Evolutionary conservation across 2,113 vertebrate genomes (phyloP), one percentile per base, ranked within the genome.

Genomic region (Oncorhynchus masou): DNA sequence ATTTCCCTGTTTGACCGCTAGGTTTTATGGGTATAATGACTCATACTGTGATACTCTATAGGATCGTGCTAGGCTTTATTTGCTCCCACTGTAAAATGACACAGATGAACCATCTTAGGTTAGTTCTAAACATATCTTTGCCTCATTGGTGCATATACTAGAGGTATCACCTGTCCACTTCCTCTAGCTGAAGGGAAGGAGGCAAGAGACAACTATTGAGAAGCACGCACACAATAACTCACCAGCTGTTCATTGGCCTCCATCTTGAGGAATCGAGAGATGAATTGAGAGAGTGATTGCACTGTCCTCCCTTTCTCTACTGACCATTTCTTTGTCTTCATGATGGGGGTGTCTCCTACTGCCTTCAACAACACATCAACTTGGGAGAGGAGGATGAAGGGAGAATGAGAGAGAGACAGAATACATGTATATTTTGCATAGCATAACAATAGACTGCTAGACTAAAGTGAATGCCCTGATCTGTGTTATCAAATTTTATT

Each of bases 311-410:
- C 95, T 60, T 92, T 89, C 75, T 99, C 98, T 78, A 99, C 94
- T 0, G 97, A 88, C 98, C 98, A 99, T 76, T 99, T 99, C 92
- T 97, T 99, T 60, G 95, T 97, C 91, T 96, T 99, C 98, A 99
- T 99, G 79, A 99, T 99, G 3, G 98, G 97, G 3, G 98, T 95
- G 80, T 99, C 97, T 25, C 96, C 98, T 68, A 98, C 98, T 1
- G 98, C 96, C 87, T 98, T 99, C 67, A 99, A 88, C 65, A 99
- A 87, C 65, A 99, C 86, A 64, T 99, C 98, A 86, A 99, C 97
- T 99, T 12, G 4, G 6, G 31, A 19, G 16, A 54, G 51, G 0
- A 54, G 68, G 2, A 65, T n/a, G 25, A 9, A 20, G 62, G 15
- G 64, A 4, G 48, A 13, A 7, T 15, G 12, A 49, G 3, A 8